These are phyloP conservation scores for Mystacornis crossleyi DNA, from an alignment of 2,113 vertebrate genomes.

Conservation along the genomic window DNA sequence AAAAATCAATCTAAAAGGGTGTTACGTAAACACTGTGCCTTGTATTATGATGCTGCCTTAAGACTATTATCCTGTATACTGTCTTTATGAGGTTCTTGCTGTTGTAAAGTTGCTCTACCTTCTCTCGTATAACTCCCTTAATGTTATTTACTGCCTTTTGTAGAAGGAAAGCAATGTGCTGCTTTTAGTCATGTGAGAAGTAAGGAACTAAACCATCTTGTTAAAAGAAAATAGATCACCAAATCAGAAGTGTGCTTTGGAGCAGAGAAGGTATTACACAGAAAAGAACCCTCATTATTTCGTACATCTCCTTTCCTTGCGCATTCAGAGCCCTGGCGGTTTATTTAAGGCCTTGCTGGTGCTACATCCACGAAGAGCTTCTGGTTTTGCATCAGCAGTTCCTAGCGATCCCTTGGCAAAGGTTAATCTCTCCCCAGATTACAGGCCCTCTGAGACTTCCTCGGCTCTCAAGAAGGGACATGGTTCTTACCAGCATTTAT, in stretches of 20 bases:
- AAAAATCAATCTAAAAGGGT: conserved; percentile 15
- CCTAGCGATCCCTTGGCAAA: background rate
- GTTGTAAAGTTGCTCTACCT: background rate
- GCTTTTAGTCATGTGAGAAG: conserved; percentile 14
- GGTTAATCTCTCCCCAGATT: background rate
- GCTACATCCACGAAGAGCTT: background rate
- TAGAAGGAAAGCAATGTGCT: background rate
- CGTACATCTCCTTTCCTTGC: background rate
- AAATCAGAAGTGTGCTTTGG: background rate
- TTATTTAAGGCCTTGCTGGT: background rate
- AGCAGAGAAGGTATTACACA: background rate
- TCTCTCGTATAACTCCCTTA: background rate
- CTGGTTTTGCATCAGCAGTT: background rate
- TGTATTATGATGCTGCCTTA: background rate
- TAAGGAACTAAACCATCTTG: background rate
- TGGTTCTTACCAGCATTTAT: background rate
- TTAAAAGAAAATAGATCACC: conserved; percentile 6
- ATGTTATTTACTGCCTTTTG: conserved; percentile 10
- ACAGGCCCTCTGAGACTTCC: background rate
- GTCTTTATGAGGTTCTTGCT: background rate
- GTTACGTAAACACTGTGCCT: background rate
- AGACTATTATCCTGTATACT: background rate
- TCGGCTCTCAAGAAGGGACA: background rate
- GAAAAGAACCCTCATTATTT: background rate
- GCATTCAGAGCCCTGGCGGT: background rate